Base-by-base conservation (phyloP, 2,888 invertebrate genomes). In the Amiota mariae region DNA sequence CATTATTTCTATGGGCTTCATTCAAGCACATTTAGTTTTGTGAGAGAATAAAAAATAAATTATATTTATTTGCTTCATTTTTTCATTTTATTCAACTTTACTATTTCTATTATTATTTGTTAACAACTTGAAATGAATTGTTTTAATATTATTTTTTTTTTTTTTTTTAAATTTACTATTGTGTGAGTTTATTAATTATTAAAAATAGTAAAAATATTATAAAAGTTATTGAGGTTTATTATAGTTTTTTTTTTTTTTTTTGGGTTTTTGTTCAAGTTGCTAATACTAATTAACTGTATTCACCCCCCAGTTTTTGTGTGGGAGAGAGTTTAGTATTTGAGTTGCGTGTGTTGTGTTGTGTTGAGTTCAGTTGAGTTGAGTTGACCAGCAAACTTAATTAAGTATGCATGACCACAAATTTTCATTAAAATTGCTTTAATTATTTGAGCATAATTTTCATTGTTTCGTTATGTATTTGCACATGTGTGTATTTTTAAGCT, bases 351-450 rank as follows among this genome's bases (percentile, higher is more conserved):
- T n/a, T n/a, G n/a, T n/a, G n/a, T 64, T 24, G 24, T 24, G 24
- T 36, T 6, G 36, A 36, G 36, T 36, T 2, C 20, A 59, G 20
- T 20, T 59, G 59, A 20, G 59, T 20, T 15, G n/a, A 59, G 20
- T 20, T 59, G 59, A 59, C 59, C 59, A 63, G 73, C 68, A 80
- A 80, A 79, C 71, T 77, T 78, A 85, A 83, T 83, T 86, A 85
- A 84, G 82, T 73, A 83, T 81, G 82, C 81, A 80, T 80, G 76
- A 86, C 83, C 83, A 76, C 83, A 86, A 72, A 82, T 85, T 81
- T 85, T 80, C 78, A 85, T 86, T 83, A 78, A 84, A 85, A 79
- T 75, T 72, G 75, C 72, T 75, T 64, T 63, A 74, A 66, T 66
- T 66, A 66, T 66, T 66, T 66, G 66, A 18, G n/a, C 64, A 71